These are phyloP conservation scores for Drosophila watanabei DNA, from an alignment of 1,140 invertebrate species.

Conservation along the genomic window DNA sequence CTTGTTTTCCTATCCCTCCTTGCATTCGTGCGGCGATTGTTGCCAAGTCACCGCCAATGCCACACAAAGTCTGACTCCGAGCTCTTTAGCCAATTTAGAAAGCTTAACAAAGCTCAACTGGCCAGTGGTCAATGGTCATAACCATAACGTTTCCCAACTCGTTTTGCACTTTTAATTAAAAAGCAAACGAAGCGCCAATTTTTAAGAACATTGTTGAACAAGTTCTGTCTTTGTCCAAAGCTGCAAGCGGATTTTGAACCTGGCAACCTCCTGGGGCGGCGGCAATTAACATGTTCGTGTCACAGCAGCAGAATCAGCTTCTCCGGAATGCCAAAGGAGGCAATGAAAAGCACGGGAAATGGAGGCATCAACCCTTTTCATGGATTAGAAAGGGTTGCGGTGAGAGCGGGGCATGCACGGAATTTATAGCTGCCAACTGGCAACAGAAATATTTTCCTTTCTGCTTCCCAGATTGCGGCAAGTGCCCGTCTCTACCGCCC, in stretches of 20 bases:
- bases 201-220: slow-evolving; percentile 78
- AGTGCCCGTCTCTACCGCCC: slow-evolving; percentile 16
- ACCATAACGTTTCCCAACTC: slow-evolving; percentile 40
- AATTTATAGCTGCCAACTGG: slow-evolving; percentile 69
- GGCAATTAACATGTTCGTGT: slow-evolving; percentile 81
- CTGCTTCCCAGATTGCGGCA: slow-evolving; percentile 16
- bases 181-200: slow-evolving; percentile 65
- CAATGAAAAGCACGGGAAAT: slow-evolving; percentile 24
- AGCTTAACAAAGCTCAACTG: slow-evolving; percentile 70
- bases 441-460: slow-evolving; percentile 41
- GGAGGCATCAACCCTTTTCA: slow-evolving; percentile 63
- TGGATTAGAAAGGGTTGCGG: slow-evolving; percentile 28
- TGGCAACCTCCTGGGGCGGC: slow-evolving; percentile 26
- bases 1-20: slow-evolving; percentile 7
- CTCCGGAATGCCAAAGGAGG: slow-evolving; percentile 66
- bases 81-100: slow-evolving; percentile 81
- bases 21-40: slow-evolving; percentile 28
- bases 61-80: slow-evolving; percentile 41
- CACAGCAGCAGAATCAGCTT: slow-evolving; percentile 58
- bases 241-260: slow-evolving; percentile 14
- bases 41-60: slow-evolving; percentile 66
- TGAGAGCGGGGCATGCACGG: slow-evolving; percentile 44
- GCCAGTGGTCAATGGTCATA: slow-evolving; percentile 71
- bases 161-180: slow-evolving; percentile 76
- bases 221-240: slow-evolving; percentile 51